Base-by-base conservation (phyloP, 2,797 vertebrate species). In the Pelodytes ibericus region DNA sequence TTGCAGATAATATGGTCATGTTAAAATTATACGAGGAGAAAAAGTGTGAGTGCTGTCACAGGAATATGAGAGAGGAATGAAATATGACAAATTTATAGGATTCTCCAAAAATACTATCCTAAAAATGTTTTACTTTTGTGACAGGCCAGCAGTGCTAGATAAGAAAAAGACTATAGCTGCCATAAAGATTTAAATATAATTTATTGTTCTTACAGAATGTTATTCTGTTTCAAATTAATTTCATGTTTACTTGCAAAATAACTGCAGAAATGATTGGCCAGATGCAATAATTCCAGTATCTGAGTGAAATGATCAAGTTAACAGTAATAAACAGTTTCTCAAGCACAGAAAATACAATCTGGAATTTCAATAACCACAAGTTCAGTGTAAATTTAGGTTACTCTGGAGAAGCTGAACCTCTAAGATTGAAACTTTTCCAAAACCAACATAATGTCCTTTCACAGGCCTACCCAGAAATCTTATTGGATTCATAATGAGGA, bases 391-490 rank as follows among this genome's bases (percentile, higher is more conserved):
- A 41, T 47, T 27, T 70, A 62, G 51, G 29, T 57, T 63, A 31
- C 20, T 60, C 24, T 44, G 39, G 64, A 33, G 10, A 36, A 51
- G 49, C 16, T 57, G 24, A 78, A 60, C 51, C 56, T 64, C 53
- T 44, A 30, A 63, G 22, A 2, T 2, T 25, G 51, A 61, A 57
- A 68, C 33, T 51, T 16, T 70, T 74, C 82, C 82, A 83, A 80
- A 68, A 31, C 62, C 73, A 73, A 74, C 25, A 72, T 26, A 72
- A 59, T 24, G 24, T 75, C 57, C 51, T 63, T 63, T 75, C 68
- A 33, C 61, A 72, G 41, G 5, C 57, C 41, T 22, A 47, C 73
- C 68, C 68, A 65, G 41, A 51, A 60, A 60, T 78, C 58, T 39
- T 41, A 36, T 0, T 20, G 68, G 69, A 68, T 58, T 39, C 71